Evolutionary conservation across 2,797 vertebrate genomes (phyloP).

Genomic region (Neomorphus geoffroyi): DNA sequence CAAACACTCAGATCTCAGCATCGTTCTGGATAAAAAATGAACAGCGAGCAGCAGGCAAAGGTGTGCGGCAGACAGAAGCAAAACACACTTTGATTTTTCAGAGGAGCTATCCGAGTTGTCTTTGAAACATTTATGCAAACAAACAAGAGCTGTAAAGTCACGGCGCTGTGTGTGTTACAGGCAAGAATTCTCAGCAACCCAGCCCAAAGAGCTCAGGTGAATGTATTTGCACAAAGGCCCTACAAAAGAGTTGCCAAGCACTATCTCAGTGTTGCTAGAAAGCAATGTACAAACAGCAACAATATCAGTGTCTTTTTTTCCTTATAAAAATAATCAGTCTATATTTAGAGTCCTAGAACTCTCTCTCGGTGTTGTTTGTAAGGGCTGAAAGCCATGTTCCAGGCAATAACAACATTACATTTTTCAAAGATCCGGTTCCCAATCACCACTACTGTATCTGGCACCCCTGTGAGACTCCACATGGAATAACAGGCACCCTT

Average conservation of each 20-base stretch:
- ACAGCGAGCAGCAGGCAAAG: background rate
- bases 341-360: background rate
- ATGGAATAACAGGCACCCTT: fast-evolving
- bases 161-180: background rate
- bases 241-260: background rate
- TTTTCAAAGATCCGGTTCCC: background rate
- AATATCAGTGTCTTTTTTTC: background rate
- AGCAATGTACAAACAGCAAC: background rate
- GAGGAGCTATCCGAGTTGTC: background rate
- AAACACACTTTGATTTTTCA: background rate
- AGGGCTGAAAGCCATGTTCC: background rate
- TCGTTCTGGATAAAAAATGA: background rate
- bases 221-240: background rate
- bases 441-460: background rate
- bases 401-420: background rate
- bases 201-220: background rate
- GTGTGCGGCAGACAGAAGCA: background rate
- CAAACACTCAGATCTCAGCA: background rate
- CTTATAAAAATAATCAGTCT: background rate
- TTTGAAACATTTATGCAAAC: constrained; percentile 13
- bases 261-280: background rate
- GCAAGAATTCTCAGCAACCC: background rate
- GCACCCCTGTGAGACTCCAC: background rate
- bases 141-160: background rate
- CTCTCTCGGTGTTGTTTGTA: background rate